Percentiles rank a stretch among this genome's conserved stretches.
Evolutionary conservation across 2,888 invertebrate genomes (phyloP).

Genomic region (Tachina lurida): DNA sequence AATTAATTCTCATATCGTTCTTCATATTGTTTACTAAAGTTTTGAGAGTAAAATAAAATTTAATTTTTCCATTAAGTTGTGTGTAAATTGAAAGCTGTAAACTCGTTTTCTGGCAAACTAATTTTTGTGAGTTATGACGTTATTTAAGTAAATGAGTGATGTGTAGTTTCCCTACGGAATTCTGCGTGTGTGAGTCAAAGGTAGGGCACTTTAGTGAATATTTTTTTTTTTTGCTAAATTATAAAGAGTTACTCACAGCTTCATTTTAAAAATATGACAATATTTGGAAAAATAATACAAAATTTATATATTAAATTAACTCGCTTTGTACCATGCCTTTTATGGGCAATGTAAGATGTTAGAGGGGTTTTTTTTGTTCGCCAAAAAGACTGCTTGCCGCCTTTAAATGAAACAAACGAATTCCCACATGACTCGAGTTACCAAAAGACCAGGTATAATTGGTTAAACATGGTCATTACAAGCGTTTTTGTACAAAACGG

Average conservation of each 20-base stretch:
- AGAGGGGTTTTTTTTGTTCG: not conserved
- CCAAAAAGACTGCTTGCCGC: conserved; percentile 8
- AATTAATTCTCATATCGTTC: too few relatives aligned
- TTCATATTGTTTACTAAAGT: too few relatives aligned
- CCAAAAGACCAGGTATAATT: conserved; percentile 63
- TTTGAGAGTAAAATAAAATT: too few relatives aligned
- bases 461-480: conserved; percentile 58
- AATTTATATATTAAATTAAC: not conserved
- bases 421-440: conserved; percentile 63
- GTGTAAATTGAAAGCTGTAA: too few relatives aligned
- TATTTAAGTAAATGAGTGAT: too few relatives aligned
- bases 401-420: conserved; percentile 32
- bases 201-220: not conserved
- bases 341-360: not conserved
- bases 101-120: too few relatives aligned
- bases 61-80: too few relatives aligned
- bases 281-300: not conserved
- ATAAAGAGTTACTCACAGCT: too few relatives aligned
- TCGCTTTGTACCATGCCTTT: not conserved
- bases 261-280: too few relatives aligned
- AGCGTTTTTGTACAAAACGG: conserved; percentile 5
- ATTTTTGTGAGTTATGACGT: too few relatives aligned
- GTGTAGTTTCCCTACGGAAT: too few relatives aligned
- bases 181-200: too few relatives aligned
- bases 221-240: not conserved